Evolutionary conservation across 1,140 invertebrate species (phyloP).

Genomic region (Metopolophium dirhodum): DNA sequence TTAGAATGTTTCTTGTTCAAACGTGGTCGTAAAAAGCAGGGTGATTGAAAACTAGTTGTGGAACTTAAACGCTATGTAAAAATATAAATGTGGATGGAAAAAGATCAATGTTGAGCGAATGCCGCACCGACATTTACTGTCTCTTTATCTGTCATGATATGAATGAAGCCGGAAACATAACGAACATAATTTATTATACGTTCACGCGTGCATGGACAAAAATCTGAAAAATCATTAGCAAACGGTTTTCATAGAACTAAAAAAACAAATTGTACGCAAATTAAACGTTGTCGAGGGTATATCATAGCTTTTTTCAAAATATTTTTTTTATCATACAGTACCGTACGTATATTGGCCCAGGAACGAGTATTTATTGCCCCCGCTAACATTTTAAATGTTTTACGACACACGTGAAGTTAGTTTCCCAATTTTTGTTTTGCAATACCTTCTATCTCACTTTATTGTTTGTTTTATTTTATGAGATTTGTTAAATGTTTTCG

Average conservation of each 20-base stretch:
- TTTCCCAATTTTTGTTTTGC: not conserved
- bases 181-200: not conserved
- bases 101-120: not conserved
- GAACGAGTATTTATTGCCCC: not conserved
- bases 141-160: not conserved
- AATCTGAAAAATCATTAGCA: not conserved
- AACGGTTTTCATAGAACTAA: not conserved
- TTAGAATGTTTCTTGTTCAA: not conserved
- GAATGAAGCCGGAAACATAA: not conserved
- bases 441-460: too few species aligned
- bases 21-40: not conserved
- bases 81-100: not conserved
- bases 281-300: not conserved
- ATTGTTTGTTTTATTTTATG: too few species aligned
- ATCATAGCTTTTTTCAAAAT: not conserved
- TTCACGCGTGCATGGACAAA: not conserved
- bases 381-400: not conserved
- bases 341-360: too few species aligned
- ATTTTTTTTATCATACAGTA: too few species aligned
- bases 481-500: too few species aligned
- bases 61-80: not conserved
- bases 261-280: not conserved
- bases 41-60: not conserved
- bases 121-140: not conserved
- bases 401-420: not conserved